Evolutionary conservation across 2,888 invertebrate species (phyloP), one percentile per base, ranked within the genome.

Genomic region (Epsilonema sp.): DNA sequence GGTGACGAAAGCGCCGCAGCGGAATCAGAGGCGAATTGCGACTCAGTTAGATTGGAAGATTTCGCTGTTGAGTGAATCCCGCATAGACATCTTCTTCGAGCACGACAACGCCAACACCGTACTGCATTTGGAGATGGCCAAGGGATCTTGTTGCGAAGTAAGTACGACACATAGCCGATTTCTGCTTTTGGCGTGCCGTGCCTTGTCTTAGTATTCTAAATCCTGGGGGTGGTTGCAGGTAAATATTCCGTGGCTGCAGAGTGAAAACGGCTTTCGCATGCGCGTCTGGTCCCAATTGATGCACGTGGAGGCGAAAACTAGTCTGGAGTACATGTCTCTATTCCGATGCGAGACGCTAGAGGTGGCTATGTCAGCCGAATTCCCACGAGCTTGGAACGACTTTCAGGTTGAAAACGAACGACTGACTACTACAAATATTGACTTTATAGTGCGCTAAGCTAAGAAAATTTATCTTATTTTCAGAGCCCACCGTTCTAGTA

Each of bases 341-440:
- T 78, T 89, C 1, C 82, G 86, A 61, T 85, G 87, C 65, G 92
- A 94, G 70, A 90, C 90, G 0, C 70, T 94, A 50, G 85, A 89
- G 69, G 89, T 92, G 68, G 80, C 80, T 48, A 75, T 90, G 2
- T 76, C 77, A 60, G 81, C 81, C 57, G 80, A 82, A 60, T 97
- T 89, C 68, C 94, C 94, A 0, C 73, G 81, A 38, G 76, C 79
- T 49, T 97, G 92, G 90, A 97, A 94, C 67, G 86, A 84, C 55
- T 84, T 86, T 56, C 94, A 97, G 66, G 78, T 83, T 56, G 97
- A 94, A 94, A 78, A 78, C 52, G 73, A 31, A n/a, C n/a, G n/a
- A n/a, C n/a, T n/a, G n/a, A n/a, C n/a, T n/a, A n/a, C n/a, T n/a
- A n/a, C n/a, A n/a, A n/a, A n/a, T n/a, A n/a, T n/a, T n/a, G n/a